Percentiles rank a stretch among this genome's conserved stretches.
These are phyloP conservation scores for Aplocera efformata DNA, from an alignment of 2,888 invertebrate genomes.

Conservation along the genomic window DNA sequence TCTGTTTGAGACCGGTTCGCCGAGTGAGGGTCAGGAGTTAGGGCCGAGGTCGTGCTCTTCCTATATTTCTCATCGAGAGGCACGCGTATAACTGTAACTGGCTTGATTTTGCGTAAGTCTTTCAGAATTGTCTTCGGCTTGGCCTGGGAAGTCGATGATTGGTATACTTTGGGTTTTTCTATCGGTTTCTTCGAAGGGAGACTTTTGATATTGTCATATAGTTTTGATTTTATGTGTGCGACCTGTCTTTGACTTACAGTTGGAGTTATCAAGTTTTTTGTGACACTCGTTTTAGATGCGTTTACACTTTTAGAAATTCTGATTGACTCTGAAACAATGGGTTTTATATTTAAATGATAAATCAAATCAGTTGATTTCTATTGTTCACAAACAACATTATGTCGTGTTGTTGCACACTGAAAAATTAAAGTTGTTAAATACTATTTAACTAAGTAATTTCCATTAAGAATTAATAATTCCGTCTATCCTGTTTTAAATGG, in stretches of 20 bases:
- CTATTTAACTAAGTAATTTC: too few species aligned
- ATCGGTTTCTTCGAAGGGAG: conserved; percentile 30
- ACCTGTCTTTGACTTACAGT: conserved; percentile 47
- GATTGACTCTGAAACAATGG: conserved; percentile 42
- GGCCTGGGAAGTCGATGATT: conserved; percentile 20
- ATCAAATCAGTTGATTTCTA: too few species aligned
- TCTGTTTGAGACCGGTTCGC: conserved; percentile 12
- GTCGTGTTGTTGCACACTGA: too few species aligned
- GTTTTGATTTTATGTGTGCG: conserved; percentile 37
- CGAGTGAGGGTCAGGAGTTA: background rate
- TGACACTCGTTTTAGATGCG: conserved; percentile 44
- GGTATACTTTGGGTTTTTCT: conserved; percentile 31
- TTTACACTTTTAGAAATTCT: conserved; percentile 32
- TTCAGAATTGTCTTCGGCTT: conserved; percentile 36
- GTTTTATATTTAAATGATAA: too few species aligned
- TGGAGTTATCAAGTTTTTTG: conserved; percentile 42
- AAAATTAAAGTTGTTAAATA: too few species aligned
- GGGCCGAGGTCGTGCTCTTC: conserved; percentile 23
- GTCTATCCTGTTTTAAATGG: background rate
- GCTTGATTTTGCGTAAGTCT: conserved; percentile 38
- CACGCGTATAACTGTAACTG: conserved; percentile 47
- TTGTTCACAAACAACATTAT: too few species aligned
- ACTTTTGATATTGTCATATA: conserved; percentile 33
- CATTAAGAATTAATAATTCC: too few species aligned
- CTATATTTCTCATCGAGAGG: conserved; percentile 46